Percentiles rank a stretch among this genome's conserved stretches.
These are phyloP conservation scores for Meandrina meandrites DNA, from an alignment of 92 coral and sea anemone genomes.

Conservation along the genomic window DNA sequence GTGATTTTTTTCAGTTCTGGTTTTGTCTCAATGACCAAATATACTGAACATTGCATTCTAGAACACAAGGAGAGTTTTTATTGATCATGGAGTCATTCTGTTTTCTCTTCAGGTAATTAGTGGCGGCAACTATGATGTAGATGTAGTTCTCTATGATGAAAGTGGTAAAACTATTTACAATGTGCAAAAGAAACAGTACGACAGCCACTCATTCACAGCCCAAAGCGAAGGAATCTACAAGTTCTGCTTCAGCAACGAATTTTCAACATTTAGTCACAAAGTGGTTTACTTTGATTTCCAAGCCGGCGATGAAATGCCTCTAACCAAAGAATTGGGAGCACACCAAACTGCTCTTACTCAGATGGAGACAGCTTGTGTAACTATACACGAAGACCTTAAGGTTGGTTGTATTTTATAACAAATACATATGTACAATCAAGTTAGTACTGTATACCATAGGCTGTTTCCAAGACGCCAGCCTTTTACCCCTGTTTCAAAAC, in stretches of 20 bases:
- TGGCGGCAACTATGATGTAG: constrained; percentile 99
- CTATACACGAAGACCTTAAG: constrained; percentile 95
- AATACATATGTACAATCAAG: too few species aligned
- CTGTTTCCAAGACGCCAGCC: too few species aligned
- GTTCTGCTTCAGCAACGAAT: constrained; percentile 99
- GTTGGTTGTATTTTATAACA: constrained; percentile 44
- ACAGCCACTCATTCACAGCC: constrained; percentile 82
- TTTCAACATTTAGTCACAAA: constrained; percentile 99
- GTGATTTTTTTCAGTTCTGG: too few species aligned
- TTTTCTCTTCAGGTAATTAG: constrained; percentile 80
- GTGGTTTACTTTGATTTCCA: constrained; percentile 98
- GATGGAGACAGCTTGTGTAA: constrained; percentile 93
- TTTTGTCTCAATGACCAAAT: too few species aligned
- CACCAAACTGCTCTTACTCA: constrained; percentile 96
- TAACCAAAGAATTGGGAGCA: constrained; percentile 75
- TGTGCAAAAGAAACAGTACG: constrained; percentile 96
- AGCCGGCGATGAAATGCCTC: constrained; percentile 88
- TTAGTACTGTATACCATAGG: too few species aligned
- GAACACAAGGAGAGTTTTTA: too few species aligned
- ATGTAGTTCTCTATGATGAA: constrained; percentile 81
- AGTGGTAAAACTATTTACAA: constrained; percentile 74
- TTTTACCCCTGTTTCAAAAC: too few species aligned
- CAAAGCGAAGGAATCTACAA: constrained; percentile 84
- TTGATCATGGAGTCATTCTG: not conserved
- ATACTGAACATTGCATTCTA: too few species aligned